These are phyloP conservation scores for Tenthredo scrophulariae DNA, from an alignment of 2,888 invertebrate species.

Conservation along the genomic window DNA sequence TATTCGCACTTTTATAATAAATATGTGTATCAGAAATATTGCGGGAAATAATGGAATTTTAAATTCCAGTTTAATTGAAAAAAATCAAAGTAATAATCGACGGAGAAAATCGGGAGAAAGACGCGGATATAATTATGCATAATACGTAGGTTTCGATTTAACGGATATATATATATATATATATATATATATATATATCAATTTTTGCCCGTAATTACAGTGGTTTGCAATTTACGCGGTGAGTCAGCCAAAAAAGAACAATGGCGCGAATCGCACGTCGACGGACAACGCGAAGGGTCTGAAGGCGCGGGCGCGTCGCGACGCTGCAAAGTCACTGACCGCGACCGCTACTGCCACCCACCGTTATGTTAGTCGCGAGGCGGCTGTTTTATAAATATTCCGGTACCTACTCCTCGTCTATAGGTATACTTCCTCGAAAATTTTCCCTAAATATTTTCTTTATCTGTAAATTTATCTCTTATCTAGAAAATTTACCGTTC, in stretches of 20 bases:
- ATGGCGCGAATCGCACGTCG: slow-evolving; percentile 24
- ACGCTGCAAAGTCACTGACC: slow-evolving; percentile 48
- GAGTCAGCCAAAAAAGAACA: slow-evolving; percentile 21
- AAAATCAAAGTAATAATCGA: not conserved
- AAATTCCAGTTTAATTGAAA: no score
- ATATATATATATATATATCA: not conserved
- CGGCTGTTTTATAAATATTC: slow-evolving; percentile 46
- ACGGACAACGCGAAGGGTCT: slow-evolving; percentile 29
- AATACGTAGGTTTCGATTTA: not conserved
- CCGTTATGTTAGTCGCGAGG: slow-evolving; percentile 6
- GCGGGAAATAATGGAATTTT: no score
- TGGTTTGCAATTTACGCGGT: slow-evolving; percentile 37
- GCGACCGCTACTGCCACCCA: slow-evolving; percentile 25
- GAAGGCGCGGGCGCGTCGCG: slow-evolving; percentile 24
- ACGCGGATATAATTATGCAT: not conserved
- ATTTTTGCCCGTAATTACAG: not conserved
- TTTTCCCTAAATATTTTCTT: not conserved
- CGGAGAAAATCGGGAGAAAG: not conserved
- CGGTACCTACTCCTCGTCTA: not conserved
- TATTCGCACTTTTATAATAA: no score
- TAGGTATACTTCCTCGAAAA: not conserved
- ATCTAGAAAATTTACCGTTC: not conserved
- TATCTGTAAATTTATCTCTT: not conserved
- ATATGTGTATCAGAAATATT: no score
- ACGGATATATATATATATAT: not conserved